Conservation (phyloP, 2,113 vertebrate species). For the Dicrurus megarhynchus region DNA sequence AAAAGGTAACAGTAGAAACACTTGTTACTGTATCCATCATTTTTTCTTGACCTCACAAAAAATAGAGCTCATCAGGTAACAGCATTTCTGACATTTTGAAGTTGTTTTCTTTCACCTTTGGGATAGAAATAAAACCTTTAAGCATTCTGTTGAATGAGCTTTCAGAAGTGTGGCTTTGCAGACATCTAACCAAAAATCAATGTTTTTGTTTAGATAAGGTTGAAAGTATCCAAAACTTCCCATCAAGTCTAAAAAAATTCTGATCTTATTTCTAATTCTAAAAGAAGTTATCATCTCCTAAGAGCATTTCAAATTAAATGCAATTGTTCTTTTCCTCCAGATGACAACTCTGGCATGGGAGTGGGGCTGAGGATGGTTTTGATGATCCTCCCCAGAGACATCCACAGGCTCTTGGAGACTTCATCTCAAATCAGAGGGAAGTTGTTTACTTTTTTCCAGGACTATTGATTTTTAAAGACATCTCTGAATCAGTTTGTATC, state of each 20-base stretch:
- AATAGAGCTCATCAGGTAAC: conserved; percentile 19
- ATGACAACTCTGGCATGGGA: neutral
- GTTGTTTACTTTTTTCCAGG: neutral
- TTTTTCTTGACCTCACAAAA: conserved; percentile 50
- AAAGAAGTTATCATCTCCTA: neutral
- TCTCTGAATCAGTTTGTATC: neutral
- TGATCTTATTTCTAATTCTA: neutral
- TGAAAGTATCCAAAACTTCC: neutral
- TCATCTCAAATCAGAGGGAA: neutral
- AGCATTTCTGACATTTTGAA: conserved; percentile 51
- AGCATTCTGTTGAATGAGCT: conserved; percentile 6
- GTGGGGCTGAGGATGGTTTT: neutral
- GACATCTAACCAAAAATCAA: neutral
- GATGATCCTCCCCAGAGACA: neutral
- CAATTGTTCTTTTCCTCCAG: neutral
- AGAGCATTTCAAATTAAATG: neutral
- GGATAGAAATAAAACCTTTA: conserved; percentile 44
- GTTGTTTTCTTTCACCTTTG: conserved; percentile 50
- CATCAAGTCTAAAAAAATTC: neutral
- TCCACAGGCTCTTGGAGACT: neutral
- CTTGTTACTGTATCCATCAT: conserved; percentile 29
- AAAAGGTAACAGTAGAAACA: conserved; percentile 29
- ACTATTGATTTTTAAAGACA: neutral
- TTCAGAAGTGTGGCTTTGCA: neutral
- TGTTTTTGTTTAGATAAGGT: neutral